Evolutionary conservation across 1,140 invertebrate species (phyloP), one percentile per base, ranked within the genome.

Genomic region (Ostrea denselamellosa): DNA sequence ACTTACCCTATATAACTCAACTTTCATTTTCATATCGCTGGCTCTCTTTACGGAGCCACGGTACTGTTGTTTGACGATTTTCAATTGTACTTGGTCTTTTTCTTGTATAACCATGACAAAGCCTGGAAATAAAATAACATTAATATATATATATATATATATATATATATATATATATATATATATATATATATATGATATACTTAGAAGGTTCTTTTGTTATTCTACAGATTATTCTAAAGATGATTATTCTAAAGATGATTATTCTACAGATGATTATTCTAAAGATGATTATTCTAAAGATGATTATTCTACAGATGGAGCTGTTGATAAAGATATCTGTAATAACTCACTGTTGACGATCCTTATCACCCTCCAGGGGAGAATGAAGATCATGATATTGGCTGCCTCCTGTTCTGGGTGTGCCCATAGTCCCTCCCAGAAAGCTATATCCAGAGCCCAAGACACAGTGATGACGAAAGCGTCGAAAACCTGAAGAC

Each of bases 81-180:
- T 94, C 65, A 94, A 83, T 82, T 92, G 92, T 14, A 94, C 91
- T 65, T 93, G 90, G 71, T 94, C 93, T 86, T 93, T 91, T 88
- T 93, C 93, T 86, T 94, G 92, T 65, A 94, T 93, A 3, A 93
- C 93, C 89, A 94, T 86, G 28, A 94, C 93, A 84, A 94, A 94
- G 91, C 93, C 93, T 94, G 89, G 65, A 85, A 88, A 88, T 19
- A 53, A 62, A 87, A 86, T n/a, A 62, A 62, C 14, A 62, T 58
- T 58, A 17, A 58, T n/a, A n/a, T n/a, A n/a, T n/a, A n/a, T n/a
- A n/a, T n/a, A n/a, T n/a, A n/a, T n/a, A n/a, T n/a, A n/a, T n/a
- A n/a, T n/a, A 44, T 5, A 44, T 5, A 44, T 44, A 44, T 44
- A 5, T 44, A 44, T 44, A 44, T 5, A 44, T 5, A 44, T 5